Evolutionary conservation across 2,797 vertebrate genomes (phyloP).

Genomic region (Delichon dasypus): DNA sequence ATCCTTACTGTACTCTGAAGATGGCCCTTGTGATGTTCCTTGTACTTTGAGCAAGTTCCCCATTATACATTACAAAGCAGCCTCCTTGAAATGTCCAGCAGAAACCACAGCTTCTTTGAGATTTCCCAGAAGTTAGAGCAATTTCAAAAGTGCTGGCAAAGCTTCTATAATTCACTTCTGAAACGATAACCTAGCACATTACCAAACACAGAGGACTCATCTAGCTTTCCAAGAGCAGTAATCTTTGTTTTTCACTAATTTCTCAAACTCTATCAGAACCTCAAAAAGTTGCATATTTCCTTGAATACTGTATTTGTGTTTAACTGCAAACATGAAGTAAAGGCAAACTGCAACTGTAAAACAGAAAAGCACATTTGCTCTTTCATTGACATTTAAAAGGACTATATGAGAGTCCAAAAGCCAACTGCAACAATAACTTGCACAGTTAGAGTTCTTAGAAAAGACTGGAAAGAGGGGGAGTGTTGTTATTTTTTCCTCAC

Average conservation of each 20-base stretch:
- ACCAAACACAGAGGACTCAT: neutral
- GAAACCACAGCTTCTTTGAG: neutral
- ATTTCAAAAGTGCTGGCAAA: neutral
- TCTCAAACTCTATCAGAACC: neutral
- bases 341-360: neutral
- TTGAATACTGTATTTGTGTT: neutral
- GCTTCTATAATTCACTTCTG: neutral
- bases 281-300: neutral
- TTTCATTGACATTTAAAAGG: neutral
- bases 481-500: neutral
- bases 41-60: neutral
- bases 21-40: neutral
- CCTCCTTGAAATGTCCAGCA: neutral
- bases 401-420: neutral
- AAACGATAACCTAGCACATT: neutral
- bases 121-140: neutral
- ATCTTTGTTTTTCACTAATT: neutral
- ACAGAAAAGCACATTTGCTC: neutral
- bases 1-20: neutral
- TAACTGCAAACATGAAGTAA: neutral
- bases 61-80: neutral
- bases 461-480: neutral
- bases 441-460: neutral
- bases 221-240: neutral
- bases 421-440: neutral